Conservation (phyloP, 1,140 invertebrate species). For the Drosophila guanche region DNA sequence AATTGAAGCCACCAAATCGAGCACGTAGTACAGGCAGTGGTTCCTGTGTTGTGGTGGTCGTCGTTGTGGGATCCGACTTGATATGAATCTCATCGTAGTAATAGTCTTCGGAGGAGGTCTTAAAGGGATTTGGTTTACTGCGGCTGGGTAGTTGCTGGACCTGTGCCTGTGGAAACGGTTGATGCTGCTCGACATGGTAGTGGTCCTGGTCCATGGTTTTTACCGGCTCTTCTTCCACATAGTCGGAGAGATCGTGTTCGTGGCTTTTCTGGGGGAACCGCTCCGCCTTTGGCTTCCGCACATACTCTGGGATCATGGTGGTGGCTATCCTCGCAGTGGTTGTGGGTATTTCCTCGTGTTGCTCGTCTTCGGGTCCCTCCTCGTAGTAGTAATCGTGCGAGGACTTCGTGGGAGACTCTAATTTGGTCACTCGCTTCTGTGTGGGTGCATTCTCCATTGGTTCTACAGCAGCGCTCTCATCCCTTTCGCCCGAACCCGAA, state of each 20-base stretch:
- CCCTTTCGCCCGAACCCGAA: constrained; percentile 11
- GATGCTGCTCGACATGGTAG: constrained; percentile 48
- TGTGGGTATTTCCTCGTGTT: constrained; percentile 3
- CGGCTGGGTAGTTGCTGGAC: constrained; percentile 47
- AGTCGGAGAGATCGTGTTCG: constrained; percentile 43
- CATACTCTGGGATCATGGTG: constrained; percentile 74
- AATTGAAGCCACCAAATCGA: constrained; percentile 54
- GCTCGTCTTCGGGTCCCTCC: constrained; percentile 42
- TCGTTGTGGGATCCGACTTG: constrained; percentile 9
- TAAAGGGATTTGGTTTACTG: constrained; percentile 39
- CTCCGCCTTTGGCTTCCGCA: constrained; percentile 71
- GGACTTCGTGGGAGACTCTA: constrained; percentile 19
- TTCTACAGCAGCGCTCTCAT: constrained; percentile 52
- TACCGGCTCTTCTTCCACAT: constrained; percentile 44
- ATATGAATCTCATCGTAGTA: constrained; percentile 57
- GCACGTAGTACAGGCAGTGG: constrained; percentile 37
- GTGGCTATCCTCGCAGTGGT: constrained; percentile 41
- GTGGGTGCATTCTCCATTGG: constrained; percentile 54
- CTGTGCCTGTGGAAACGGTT: constrained; percentile 50
- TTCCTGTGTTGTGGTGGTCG: constrained; percentile 23
- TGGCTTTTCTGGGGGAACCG: constrained; percentile 41
- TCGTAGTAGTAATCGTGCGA: constrained; percentile 59
- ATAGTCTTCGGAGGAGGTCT: constrained; percentile 47
- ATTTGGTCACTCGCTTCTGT: constrained; percentile 36
- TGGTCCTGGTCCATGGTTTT: constrained; percentile 30